These are phyloP conservation scores for Spialia ferax DNA, from an alignment of 2,888 invertebrate species.

Conservation along the genomic window DNA sequence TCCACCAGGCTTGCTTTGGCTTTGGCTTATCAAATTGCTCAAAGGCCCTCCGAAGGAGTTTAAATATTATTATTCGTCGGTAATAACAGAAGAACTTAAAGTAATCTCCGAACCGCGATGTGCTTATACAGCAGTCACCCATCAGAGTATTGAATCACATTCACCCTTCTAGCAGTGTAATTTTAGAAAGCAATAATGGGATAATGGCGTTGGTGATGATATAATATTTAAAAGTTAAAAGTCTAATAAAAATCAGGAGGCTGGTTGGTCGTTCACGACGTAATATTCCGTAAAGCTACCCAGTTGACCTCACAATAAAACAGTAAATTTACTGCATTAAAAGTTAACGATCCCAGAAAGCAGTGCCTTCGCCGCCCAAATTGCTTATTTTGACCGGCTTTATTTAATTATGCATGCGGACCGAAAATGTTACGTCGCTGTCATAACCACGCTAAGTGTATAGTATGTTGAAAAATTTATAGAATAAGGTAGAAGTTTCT, in stretches of 20 bases:
- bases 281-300: constrained; percentile 32
- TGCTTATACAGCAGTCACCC: no score
- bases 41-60: no score
- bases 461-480: constrained; percentile 39
- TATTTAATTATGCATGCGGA: constrained; percentile 80
- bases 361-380: constrained; percentile 75
- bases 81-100: no score
- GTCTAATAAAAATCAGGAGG: constrained; percentile 30
- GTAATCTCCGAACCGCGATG: no score
- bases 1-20: no score
- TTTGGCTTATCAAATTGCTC: no score
- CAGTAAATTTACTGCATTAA: constrained; percentile 57
- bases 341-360: constrained; percentile 75
- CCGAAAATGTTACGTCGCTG: constrained; percentile 39
- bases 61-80: no score
- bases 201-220: not conserved
- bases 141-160: no score
- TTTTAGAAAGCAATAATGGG: no score
- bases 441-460: constrained; percentile 39
- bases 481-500: constrained; percentile 31
- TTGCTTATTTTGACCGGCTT: constrained; percentile 78
- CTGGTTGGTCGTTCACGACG: constrained; percentile 19
- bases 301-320: constrained; percentile 41
- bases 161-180: no score
- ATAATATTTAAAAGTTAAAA: constrained; percentile 23